Conservation (phyloP, 2,888 invertebrate species). For the Spilosoma lubricipeda region DNA sequence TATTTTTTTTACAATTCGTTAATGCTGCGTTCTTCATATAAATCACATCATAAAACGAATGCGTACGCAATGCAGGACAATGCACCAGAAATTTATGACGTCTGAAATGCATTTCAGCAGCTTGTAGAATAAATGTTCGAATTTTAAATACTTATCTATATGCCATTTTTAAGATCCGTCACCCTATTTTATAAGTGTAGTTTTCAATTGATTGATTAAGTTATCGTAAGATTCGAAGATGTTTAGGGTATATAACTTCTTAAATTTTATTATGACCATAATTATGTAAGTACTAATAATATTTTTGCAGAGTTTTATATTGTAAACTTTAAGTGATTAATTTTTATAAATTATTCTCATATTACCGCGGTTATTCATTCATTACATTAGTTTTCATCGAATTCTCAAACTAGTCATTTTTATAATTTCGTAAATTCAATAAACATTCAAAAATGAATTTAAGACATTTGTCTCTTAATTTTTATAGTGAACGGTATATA, state of each 20-base stretch:
- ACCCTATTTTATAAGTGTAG: not conserved
- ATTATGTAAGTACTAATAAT: not conserved
- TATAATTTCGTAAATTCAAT: conserved; percentile 21
- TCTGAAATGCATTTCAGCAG: not conserved
- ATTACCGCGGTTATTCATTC: not conserved
- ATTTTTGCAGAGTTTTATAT: conserved; percentile 8
- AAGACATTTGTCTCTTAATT: conserved; percentile 18
- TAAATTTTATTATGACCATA: not conserved
- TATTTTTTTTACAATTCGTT: not conserved
- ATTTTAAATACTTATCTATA: not conserved
- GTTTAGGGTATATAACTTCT: not conserved
- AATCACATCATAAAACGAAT: not conserved
- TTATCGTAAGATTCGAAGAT: not conserved
- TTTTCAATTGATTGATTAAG: not conserved
- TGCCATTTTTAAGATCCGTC: not conserved
- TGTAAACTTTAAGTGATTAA: not conserved
- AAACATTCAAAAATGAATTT: conserved; percentile 41
- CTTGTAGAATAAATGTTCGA: not conserved
- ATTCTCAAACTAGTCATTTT: conserved; percentile 44
- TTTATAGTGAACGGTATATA: conserved; percentile 16
- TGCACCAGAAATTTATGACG: not conserved
- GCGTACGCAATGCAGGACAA: not conserved
- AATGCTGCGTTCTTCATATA: not conserved
- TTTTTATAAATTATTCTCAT: conserved; percentile 2
- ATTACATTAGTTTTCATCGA: conserved; percentile 24